Base-by-base conservation (phyloP, 37 sponge, comb jelly and placozoan species). In the Aphrocallistes beatrix region DNA sequence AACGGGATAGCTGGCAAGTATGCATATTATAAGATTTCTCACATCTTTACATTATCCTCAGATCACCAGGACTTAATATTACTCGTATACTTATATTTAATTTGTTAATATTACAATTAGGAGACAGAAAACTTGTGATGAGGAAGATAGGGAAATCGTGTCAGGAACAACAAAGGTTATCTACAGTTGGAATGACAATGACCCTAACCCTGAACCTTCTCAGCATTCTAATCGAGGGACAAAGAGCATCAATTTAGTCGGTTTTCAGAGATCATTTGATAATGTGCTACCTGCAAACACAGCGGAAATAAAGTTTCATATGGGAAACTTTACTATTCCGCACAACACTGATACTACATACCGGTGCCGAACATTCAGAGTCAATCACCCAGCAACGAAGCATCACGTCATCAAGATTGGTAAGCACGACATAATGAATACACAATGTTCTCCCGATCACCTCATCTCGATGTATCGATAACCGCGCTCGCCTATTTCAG, bases 101-200 rank as follows among this genome's bases (percentile, higher is more conserved):
- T 30, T 51, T 1, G 0, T 32, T 32, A 30, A 51, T 0, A 1
- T 3, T 0, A 25, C 51, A 3, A 25, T 32, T 60, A 60, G 75
- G 75, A 60, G n/a, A 28, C 75, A 25, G n/a, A 1, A 60, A 28
- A 60, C 75, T 60, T 60, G 75, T 60, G 75, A 60, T 60, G 83
- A 83, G 37, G 21, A 39, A 83, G 83, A 83, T 39, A 38, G 45
- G 23, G 30, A 10, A 1, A 83, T 83, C 25, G 30, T 83, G 23
- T 23, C 42, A 1, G 83, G 83, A 9, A 83, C 83, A 30, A 83
- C 83, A 38, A 83, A 39, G 3, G 32, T 83, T 39, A 37, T 83
- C 0, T 83, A 34, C 83, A 83, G 83, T 1, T 83, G 83, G 83
- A 83, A 83, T 9, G 37, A 83, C 83, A 37, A 38, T 83, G 83